Percentiles rank a stretch among this genome's conserved stretches.
Conservation (phyloP, 2,797 vertebrate genomes). For the Aeoliscus strigatus region DNA sequence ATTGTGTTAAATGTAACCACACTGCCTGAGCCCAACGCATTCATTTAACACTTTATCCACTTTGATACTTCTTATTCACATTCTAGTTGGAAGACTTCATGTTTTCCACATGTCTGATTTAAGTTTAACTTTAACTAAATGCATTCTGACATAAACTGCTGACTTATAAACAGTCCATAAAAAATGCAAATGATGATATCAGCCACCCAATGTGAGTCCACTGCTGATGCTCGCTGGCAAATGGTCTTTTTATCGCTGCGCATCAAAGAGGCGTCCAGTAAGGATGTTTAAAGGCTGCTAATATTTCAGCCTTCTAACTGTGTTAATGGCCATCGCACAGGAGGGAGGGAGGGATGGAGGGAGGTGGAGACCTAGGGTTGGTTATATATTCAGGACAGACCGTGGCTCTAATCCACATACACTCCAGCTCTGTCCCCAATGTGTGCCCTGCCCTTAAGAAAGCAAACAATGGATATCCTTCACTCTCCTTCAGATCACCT, state of each 20-base stretch:
- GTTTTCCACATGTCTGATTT: too few relatives aligned
- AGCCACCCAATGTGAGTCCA: conserved; percentile 17
- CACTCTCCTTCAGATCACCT: conserved; percentile 76
- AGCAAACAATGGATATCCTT: conserved; percentile 80
- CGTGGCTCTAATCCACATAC: conserved; percentile 74
- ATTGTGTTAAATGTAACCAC: conserved; percentile 10
- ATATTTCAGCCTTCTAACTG: conserved; percentile 34
- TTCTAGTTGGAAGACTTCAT: too few relatives aligned
- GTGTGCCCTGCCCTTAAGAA: conserved; percentile 79
- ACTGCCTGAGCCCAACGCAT: conserved; percentile 2
- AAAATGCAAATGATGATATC: conserved; percentile 36
- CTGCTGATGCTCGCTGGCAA: conserved; percentile 8
- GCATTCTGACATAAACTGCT: conserved; percentile 5
- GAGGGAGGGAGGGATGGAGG: conserved; percentile 20
- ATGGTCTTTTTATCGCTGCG: conserved; percentile 23
- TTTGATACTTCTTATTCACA: conserved; percentile 38
- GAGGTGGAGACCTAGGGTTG: conserved; percentile 46
- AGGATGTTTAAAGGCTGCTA: conserved; percentile 30
- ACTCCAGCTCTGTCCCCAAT: conserved; percentile 71
- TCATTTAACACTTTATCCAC: conserved; percentile 42
- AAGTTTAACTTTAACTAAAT: too few relatives aligned
- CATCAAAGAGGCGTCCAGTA: conserved; percentile 41
- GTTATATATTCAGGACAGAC: conserved; percentile 73
- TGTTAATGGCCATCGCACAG: conserved; percentile 18
- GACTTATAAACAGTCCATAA: conserved; percentile 32